Base-by-base conservation (phyloP, 2,113 vertebrate species). In the Tychaedon coryphoeus region DNA sequence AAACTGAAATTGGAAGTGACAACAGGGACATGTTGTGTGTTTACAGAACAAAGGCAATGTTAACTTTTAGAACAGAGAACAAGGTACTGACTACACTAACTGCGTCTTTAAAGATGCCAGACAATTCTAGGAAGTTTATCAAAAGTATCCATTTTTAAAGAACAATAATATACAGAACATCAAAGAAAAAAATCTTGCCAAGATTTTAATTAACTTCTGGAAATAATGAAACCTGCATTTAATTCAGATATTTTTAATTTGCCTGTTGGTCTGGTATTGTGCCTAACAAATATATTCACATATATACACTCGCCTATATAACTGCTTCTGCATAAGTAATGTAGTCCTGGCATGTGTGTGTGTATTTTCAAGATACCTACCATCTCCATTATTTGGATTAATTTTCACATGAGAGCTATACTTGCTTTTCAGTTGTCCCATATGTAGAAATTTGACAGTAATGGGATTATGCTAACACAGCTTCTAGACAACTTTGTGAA, bases 41-140 rank as follows among this genome's bases (percentile, higher is more conserved):
- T 92, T 86, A 64, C 80, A 83, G 34, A 93, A 90, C 58, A 96
- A 95, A 95, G 45, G 15, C 47, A 33, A 31, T n/a, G 65, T 89
- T 81, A 85, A 66, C 50, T 86, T 94, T 88, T 43, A 77, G 36
- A 93, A 86, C 34, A 74, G 54, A 90, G 50, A 76, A 51, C 43
- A 86, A 69, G 48, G 31, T 86, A 83, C 28, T 0, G 10, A 51
- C 45, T 72, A 75, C 54, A 73, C 26, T 33, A 72, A 61, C 33
- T 48, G 34, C 0, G 0, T 69, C 66, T 84, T 95, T 91, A 92
- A 92, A 95, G 40, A 76, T 71, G 26, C 4, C 61, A 86, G 43
- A 88, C 54, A 97, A 93, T 96, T 95, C 77, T 80, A 97, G 94
- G 96, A 96, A 96, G 88, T 79, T 95, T 86, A 88, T 90, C 54